Evolutionary conservation across 2,888 invertebrate species (phyloP), one percentile per base, ranked within the genome.

Genomic region (Lasiommata megera): DNA sequence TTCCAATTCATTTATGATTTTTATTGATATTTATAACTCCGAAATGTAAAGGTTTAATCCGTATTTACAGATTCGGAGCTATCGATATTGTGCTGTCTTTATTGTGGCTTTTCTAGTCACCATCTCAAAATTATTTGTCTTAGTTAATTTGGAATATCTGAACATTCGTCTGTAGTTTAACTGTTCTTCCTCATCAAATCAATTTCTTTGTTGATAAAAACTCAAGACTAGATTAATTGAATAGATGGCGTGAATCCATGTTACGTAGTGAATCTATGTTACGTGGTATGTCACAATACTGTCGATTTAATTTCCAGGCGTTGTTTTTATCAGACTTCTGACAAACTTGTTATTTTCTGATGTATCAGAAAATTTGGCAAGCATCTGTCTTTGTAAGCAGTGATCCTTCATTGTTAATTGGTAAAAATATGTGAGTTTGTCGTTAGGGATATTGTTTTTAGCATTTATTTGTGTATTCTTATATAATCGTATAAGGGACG

Each of bases 351-450:
- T 14, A 31, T 31, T 31, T 44, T 44, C 28, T 29, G 44, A 44
- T 16, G 14, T 46, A 29, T 28, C 14, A 28, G 43, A 43, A 23
- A 23, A 44, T 28, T 28, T 14, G 17, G 1, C 28, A 29, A 12
- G 17, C 12, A 12, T 23, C 23, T n/a, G 44, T 44, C 14, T 28
- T 14, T 23, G 44, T 44, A 12, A 28, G 9, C 14, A 12, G 28
- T 28, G 12, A 2, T 18, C 41, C n/a, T 18, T 3, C 17, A 43
- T 28, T 18, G 8, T 12, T 44, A n/a, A 23, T 28, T 28, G 9
- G 8, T n/a, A 29, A 29, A 1, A 14, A 46, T 53, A 29, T 50
- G 64, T 64, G 72, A 74, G 74, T 72, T 73, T 65, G 69, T 75
- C 76, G 73, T 63, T 66, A 63, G 65, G 47, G 62, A 64, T 66